Evolutionary conservation across 2,888 invertebrate genomes (phyloP).

Genomic region (Standfussiana lucernea): DNA sequence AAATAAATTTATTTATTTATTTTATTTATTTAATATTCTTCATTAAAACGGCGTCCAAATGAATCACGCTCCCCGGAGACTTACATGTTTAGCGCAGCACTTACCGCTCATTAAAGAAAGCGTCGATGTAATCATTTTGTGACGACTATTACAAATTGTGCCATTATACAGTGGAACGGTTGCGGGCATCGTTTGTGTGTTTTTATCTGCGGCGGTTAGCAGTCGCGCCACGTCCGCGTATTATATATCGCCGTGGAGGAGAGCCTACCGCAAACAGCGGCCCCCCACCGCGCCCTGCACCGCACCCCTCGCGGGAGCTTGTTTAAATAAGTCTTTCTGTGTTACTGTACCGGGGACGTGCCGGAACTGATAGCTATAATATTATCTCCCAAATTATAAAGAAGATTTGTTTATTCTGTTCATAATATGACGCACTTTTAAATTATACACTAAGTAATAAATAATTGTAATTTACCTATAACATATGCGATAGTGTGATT

Average conservation of each 20-base stretch:
- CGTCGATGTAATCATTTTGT: slow-evolving; percentile 15
- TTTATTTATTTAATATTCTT: slow-evolving; percentile 8
- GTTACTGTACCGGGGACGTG: slow-evolving; percentile 8
- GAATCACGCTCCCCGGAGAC: slow-evolving; percentile 23
- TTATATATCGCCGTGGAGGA: slow-evolving; percentile 51
- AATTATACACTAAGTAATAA: not conserved
- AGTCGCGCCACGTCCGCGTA: slow-evolving; percentile 61
- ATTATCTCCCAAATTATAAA: not conserved
- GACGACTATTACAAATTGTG: slow-evolving; percentile 47
- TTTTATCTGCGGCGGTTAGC: slow-evolving; percentile 55
- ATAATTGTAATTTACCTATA: not conserved
- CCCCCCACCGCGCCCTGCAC: not conserved
- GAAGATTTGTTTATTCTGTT: not conserved
- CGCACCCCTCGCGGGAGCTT: not conserved
- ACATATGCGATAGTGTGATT: slow-evolving; percentile 1
- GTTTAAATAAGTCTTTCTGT: slow-evolving; percentile 47
- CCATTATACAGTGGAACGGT: slow-evolving; percentile 42
- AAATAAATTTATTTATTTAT: too few relatives aligned
- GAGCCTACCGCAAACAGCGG: not conserved
- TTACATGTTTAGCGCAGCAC: slow-evolving; percentile 26
- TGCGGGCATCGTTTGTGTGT: slow-evolving; percentile 45
- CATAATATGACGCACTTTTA: not conserved
- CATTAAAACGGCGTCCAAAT: slow-evolving; percentile 11
- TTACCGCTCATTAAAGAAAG: slow-evolving; percentile 17
- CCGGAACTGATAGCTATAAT: not conserved